Evolutionary conservation across 2,888 invertebrate genomes (phyloP), one percentile per base, ranked within the genome.

Genomic region (Noctua pronuba): DNA sequence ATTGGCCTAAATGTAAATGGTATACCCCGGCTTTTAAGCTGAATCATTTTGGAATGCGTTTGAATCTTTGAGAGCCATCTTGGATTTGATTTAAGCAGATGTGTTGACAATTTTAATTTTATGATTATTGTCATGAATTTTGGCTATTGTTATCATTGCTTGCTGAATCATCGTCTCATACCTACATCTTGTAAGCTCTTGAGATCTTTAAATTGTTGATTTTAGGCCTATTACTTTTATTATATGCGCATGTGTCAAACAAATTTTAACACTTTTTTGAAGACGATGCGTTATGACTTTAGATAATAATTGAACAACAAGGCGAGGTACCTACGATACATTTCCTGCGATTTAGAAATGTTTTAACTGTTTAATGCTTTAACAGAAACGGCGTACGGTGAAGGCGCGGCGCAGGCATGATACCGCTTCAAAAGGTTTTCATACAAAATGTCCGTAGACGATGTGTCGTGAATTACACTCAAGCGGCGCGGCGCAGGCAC

Each of bases 11-110:
- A 49, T 35, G n/a, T 28, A 58, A 64, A 84, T 74, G 74, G 80
- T 71, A 79, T 70, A 82, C 41, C 80, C 81, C 67, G 18, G 28
- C 24, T 62, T 60, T 71, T 67, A 46, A 79, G 72, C 84, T 79
- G 79, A 79, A 83, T 81, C 62, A 81, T 81, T 78, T 55, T 77
- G 69, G 70, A 79, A 84, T 60, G 71, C n/a, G n/a, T 69, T 84
- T 72, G n/a, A 58, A 79, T 58, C 28, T 67, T 55, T 60, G 31
- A 52, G 46, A 38, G 35, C 49, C 65, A 82, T 79, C 75, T 75
- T 82, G 41, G 41, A 66, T 65, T 68, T 67, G 31, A 73, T 73
- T 35, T 58, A 10, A 35, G 41, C 58, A 60, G 24, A 44, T 73
- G 49, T 49, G 24, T 71, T 70, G 60, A 71, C 38, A 71, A 13